Evolutionary conservation across 2,888 invertebrate species (phyloP), one percentile per base, ranked within the genome.

Genomic region (Dicyrtoma fusca): DNA sequence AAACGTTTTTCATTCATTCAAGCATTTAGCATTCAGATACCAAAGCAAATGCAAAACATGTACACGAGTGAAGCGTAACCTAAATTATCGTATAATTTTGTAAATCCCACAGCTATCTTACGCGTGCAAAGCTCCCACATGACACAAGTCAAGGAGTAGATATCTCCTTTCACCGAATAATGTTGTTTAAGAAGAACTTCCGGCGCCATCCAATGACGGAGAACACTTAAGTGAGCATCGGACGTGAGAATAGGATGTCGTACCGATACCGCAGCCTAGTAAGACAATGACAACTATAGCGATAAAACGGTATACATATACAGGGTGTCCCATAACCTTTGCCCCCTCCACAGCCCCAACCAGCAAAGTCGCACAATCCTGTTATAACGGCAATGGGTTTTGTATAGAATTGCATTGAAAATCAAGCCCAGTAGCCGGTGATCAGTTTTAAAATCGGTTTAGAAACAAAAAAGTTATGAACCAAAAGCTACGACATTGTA

Each of bases 151-250:
- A 83, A 81, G 66, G 84, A 83, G 81, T 84, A 85, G 64, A 85
- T 80, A 75, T 85, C 85, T 45, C 83, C 83, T 59, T 80, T 78
- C 44, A 80, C 79, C 0, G 82, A 81, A 3, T 83, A 82, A 49
- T 81, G 79, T 61, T 82, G 79, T 14, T 82, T 82, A 26, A 81
- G 76, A 74, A 85, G 81, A 6, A 85, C 77, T 78, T 85, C 85
- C 3, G 85, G 85, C 0, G 85, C 83, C 79, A 84, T 82, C 85
- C 85, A 85, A 77, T 84, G 84, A 17, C 75, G 73, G 21, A 77
- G 59, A 4, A 73, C 62, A 53, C 59, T 23, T 21, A 78, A 62
- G 61, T 79, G 77, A 62, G 73, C 72, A 34, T 79, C 76, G 10
- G 75, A 75, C 13, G 66, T 26, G 1, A 79, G 61, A 19, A 69